Conservation (phyloP, 2,888 invertebrate genomes). For the Scrobipalpa costella region DNA sequence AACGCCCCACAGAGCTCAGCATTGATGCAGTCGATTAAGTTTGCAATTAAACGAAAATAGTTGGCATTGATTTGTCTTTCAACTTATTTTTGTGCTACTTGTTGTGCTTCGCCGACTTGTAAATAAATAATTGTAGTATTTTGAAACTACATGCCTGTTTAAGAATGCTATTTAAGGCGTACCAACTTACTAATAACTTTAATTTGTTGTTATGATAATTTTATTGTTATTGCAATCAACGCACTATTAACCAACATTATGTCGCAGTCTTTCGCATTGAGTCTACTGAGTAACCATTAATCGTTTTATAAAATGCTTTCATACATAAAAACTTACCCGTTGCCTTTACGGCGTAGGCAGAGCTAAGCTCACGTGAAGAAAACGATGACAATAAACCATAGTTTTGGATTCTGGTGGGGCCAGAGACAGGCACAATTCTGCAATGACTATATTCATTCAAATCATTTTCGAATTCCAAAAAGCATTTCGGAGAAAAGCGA, state of each 20-base stretch:
- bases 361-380: too few relatives aligned
- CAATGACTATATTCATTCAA: neutral
- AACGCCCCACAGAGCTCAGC: conserved; percentile 5
- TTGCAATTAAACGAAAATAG: conserved; percentile 3
- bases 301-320: too few relatives aligned
- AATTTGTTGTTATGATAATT: conserved; percentile 8
- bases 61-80: conserved; percentile 19
- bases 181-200: neutral
- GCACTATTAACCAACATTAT: neutral
- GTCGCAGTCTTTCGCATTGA: too few relatives aligned
- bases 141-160: neutral
- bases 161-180: neutral
- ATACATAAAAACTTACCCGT: too few relatives aligned
- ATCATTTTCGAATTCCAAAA: conserved; percentile 1
- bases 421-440: too few relatives aligned
- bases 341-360: too few relatives aligned
- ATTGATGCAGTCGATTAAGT: conserved; percentile 10
- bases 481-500: neutral
- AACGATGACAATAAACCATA: too few relatives aligned
- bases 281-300: too few relatives aligned
- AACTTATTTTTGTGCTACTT: neutral
- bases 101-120: neutral
- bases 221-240: conserved; percentile 2
- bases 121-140: neutral
- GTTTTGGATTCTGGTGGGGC: too few relatives aligned